These are phyloP conservation scores for Brachionus manjavacas DNA, from an alignment of 1,140 invertebrate species.

Conservation along the genomic window DNA sequence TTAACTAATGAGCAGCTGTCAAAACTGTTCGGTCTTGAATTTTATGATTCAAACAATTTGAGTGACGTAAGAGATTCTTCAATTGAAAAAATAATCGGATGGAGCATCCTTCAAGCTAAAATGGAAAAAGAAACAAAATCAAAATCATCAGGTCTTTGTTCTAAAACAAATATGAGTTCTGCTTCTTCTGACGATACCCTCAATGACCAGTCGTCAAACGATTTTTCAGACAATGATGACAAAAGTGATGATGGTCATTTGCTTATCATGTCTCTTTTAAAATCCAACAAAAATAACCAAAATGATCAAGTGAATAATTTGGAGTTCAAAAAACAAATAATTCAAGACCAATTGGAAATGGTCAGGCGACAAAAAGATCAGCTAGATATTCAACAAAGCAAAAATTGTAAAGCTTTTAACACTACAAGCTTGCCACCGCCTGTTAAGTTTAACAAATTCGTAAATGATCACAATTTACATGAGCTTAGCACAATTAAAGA, in stretches of 20 bases:
- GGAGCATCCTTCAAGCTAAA: neutral
- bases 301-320: neutral
- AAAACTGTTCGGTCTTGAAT: conserved; percentile 9
- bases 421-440: conserved; percentile 12
- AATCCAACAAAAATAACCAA: neutral
- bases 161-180: neutral
- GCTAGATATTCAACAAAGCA: neutral
- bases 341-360: conserved; percentile 35
- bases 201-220: neutral
- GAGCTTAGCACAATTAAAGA: conserved; percentile 40
- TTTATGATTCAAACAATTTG: conserved; percentile 28
- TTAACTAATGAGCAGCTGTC: neutral
- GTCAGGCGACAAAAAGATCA: conserved; percentile 34
- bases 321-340: conserved; percentile 14
- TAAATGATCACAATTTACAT: conserved; percentile 11
- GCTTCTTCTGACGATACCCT: conserved; percentile 7
- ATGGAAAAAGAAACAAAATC: neutral
- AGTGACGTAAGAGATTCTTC: neutral
- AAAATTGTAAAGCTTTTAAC: conserved; percentile 15
- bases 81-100: conserved; percentile 13
- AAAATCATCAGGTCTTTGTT: conserved; percentile 14
- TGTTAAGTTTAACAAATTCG: conserved; percentile 1
- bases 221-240: neutral
- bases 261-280: conserved; percentile 4
- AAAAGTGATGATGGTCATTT: neutral